Conservation (phyloP, 2,797 vertebrate species). For the Heteromormyrus szaboi region DNA sequence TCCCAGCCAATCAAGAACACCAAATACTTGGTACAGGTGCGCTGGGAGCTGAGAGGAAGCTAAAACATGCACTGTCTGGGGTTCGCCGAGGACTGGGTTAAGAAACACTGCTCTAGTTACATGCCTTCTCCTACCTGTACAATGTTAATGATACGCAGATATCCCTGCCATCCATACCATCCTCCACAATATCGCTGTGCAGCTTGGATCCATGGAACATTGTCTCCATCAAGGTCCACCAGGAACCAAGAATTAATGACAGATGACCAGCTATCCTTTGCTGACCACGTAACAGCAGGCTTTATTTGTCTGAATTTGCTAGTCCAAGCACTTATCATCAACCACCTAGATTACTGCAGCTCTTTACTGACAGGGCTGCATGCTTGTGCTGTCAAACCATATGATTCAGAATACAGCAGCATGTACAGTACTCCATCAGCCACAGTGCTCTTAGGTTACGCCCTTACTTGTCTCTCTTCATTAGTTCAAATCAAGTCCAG, state of each 20-base stretch:
- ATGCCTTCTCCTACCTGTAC: background rate
- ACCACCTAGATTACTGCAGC: background rate
- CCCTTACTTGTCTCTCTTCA: constrained; percentile 17
- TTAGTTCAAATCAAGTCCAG: background rate
- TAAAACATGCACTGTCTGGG: too few species aligned
- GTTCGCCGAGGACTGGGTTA: too few species aligned
- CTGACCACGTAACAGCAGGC: background rate
- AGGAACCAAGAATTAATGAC: background rate
- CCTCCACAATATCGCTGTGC: background rate
- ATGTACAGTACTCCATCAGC: background rate
- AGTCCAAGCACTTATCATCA: background rate
- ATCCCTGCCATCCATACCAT: background rate
- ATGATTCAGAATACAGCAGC: background rate
- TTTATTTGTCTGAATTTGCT: background rate
- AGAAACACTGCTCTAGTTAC: background rate
- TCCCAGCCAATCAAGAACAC: too few species aligned
- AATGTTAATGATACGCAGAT: background rate
- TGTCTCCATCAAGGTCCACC: background rate
- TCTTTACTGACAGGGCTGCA: background rate
- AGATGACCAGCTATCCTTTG: background rate
- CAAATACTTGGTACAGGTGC: too few species aligned
- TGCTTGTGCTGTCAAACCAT: background rate
- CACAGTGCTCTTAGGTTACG: background rate
- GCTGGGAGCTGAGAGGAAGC: too few species aligned
- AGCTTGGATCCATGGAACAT: background rate